Percentiles rank a stretch among this genome's conserved stretches.
These are phyloP conservation scores for Leptura quadrifasciata DNA, from an alignment of 2,888 invertebrate species.

Conservation along the genomic window DNA sequence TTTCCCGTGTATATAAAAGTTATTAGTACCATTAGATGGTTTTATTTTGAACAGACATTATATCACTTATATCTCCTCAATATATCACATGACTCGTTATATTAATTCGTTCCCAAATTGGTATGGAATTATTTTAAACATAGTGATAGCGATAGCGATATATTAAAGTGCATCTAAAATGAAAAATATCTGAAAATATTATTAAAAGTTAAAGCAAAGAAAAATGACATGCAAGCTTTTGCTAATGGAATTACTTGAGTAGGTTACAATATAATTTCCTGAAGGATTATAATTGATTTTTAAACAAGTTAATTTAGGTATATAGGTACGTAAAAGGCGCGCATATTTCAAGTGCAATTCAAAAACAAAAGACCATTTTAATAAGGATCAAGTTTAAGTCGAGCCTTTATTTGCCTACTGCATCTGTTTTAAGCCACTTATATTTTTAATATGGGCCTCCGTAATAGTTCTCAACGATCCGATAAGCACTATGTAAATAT, in stretches of 20 bases:
- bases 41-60: conserved; percentile 2
- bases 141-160: too few species aligned
- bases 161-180: too few species aligned
- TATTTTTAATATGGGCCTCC: conserved; percentile 70
- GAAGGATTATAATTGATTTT: conserved; percentile 37
- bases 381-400: conserved; percentile 73
- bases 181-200: too few species aligned
- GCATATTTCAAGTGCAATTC: conserved; percentile 68
- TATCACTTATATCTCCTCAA: not conserved
- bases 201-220: too few species aligned
- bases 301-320: conserved; percentile 35
- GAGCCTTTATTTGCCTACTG: conserved; percentile 72
- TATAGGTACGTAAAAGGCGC: conserved; percentile 51
- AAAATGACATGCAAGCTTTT: too few species aligned
- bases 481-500: conserved; percentile 61
- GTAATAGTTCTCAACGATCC: conserved; percentile 61
- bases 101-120: too few species aligned
- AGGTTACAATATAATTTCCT: conserved; percentile 12
- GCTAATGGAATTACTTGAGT: conserved; percentile 10
- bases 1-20: conserved; percentile 6
- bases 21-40: not conserved
- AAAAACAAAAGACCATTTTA: conserved; percentile 72
- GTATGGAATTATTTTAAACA: too few species aligned
- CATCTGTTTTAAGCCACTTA: conserved; percentile 73
- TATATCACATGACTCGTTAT: not conserved